These are phyloP conservation scores for Tigriopus japonicus DNA, from an alignment of 1,140 invertebrate species.

Conservation along the genomic window DNA sequence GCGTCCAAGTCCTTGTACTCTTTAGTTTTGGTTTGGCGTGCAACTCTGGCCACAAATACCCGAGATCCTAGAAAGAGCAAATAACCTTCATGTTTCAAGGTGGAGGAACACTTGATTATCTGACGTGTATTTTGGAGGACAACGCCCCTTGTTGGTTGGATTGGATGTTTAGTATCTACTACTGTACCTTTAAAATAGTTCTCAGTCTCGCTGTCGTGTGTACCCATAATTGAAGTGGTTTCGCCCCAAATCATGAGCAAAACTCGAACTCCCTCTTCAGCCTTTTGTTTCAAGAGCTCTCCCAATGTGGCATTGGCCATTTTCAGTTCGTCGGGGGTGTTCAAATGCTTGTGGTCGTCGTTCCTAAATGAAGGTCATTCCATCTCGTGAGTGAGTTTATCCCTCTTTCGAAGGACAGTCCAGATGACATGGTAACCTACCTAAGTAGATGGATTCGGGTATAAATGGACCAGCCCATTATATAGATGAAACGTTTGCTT, in stretches of 20 bases:
- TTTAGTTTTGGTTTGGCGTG: not conserved
- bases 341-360: not conserved
- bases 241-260: conserved; percentile 19
- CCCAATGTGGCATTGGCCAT: conserved; percentile 16
- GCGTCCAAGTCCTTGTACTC: conserved; percentile 5
- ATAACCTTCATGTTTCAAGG: not conserved
- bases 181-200: conserved; percentile 17
- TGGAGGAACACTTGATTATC: not conserved
- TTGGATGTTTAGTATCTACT: too few species aligned
- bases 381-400: too few species aligned
- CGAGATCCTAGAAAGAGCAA: not conserved
- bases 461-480: conserved; percentile 19
- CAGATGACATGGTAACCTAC: not conserved
- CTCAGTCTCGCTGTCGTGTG: conserved; percentile 19
- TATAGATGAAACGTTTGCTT: conserved; percentile 18
- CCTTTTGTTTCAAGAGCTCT: conserved; percentile 18
- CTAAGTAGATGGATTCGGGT: conserved; percentile 17
- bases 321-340: conserved; percentile 6
- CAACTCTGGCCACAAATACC: not conserved
- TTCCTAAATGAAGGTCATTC: not conserved
- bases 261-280: conserved; percentile 19
- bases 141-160: too few species aligned
- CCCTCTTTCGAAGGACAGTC: too few species aligned
- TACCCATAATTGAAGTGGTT: conserved; percentile 19
- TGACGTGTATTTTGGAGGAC: too few species aligned